Percentiles rank a stretch among this genome's conserved stretches.
These are phyloP conservation scores for Thalassophryne amazonica DNA, from an alignment of 2,797 vertebrate genomes.

Conservation along the genomic window DNA sequence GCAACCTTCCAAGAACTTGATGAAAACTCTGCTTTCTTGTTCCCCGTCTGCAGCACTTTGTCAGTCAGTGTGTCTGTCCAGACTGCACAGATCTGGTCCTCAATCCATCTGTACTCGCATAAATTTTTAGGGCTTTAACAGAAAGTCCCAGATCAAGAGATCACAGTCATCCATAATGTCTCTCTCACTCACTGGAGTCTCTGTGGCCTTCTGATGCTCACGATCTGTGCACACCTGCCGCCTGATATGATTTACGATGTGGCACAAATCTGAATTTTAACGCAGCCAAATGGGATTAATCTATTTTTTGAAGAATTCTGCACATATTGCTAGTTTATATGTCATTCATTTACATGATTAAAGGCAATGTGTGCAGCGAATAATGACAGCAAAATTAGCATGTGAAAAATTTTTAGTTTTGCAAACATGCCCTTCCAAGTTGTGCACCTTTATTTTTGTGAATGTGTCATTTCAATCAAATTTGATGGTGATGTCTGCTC, in stretches of 20 bases:
- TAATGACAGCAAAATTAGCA: too few relatives aligned
- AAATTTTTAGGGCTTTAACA: constrained; percentile 40
- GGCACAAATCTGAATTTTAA: background rate
- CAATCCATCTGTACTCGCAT: constrained; percentile 49
- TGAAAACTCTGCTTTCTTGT: constrained; percentile 69
- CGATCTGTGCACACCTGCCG: constrained; percentile 1
- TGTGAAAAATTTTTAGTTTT: too few relatives aligned
- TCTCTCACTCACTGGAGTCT: constrained; percentile 5
- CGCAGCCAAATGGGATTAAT: too few relatives aligned
- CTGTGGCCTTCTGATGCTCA: constrained; percentile 3
- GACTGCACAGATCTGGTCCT: constrained; percentile 11
- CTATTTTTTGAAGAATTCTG: too few relatives aligned
- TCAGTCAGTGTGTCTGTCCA: constrained; percentile 24
- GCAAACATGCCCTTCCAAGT: too few relatives aligned
- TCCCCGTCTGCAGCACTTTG: constrained; percentile 39
- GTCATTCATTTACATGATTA: too few relatives aligned
- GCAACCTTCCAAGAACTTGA: constrained; percentile 64
- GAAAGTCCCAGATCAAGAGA: constrained; percentile 43
- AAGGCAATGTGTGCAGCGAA: too few relatives aligned
- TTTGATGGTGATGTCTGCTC: too few relatives aligned
- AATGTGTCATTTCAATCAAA: too few relatives aligned
- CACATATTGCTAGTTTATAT: too few relatives aligned
- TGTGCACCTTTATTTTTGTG: too few relatives aligned
- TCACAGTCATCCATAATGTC: constrained; percentile 11
- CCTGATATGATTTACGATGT: constrained; percentile 3